Conservation (phyloP, 2,888 invertebrate genomes). For the Agrotis segetum region DNA sequence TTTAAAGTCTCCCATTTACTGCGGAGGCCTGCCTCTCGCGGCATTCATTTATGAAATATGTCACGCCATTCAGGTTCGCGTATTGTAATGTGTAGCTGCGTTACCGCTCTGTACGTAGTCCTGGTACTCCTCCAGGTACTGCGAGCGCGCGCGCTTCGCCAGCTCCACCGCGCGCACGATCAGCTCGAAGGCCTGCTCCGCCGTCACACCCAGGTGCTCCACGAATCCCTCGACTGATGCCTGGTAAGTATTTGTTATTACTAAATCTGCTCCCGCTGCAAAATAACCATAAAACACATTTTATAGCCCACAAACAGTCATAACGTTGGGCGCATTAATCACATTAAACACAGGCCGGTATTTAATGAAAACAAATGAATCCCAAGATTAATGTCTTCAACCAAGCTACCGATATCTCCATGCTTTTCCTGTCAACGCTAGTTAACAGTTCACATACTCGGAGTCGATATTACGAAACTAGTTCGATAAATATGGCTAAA, state of each 20-base stretch:
- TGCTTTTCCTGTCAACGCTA: slow-evolving; percentile 73
- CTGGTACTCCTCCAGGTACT: slow-evolving; percentile 91
- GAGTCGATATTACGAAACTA: slow-evolving; percentile 80
- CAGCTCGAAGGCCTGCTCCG: slow-evolving; percentile 93
- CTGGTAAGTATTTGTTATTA: slow-evolving; percentile 98
- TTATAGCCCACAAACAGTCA: slow-evolving; percentile 61
- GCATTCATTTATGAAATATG: slow-evolving; percentile 63
- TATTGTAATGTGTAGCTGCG: slow-evolving; percentile 32
- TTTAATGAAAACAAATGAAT: slow-evolving; percentile 79
- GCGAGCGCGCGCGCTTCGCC: slow-evolving; percentile 93
- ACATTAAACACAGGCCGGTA: slow-evolving; percentile 66
- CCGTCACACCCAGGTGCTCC: slow-evolving; percentile 93
- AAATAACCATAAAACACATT: slow-evolving; percentile 69
- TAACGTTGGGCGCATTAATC: slow-evolving; percentile 72
- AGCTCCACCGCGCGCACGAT: slow-evolving; percentile 94
- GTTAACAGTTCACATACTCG: slow-evolving; percentile 69
- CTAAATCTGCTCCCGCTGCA: slow-evolving; percentile 96
- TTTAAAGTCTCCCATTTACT: slow-evolving; percentile 66
- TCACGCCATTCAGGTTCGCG: slow-evolving; percentile 42
- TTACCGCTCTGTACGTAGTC: slow-evolving; percentile 81
- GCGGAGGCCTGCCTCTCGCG: slow-evolving; percentile 37
- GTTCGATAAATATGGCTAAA: slow-evolving; percentile 82
- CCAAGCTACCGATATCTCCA: slow-evolving; percentile 71
- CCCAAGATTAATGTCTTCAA: slow-evolving; percentile 77
- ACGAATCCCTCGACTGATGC: slow-evolving; percentile 95